Evolutionary conservation across 2,113 vertebrate species (phyloP), one percentile per base, ranked within the genome.

Genomic region (Balaeniceps rex): DNA sequence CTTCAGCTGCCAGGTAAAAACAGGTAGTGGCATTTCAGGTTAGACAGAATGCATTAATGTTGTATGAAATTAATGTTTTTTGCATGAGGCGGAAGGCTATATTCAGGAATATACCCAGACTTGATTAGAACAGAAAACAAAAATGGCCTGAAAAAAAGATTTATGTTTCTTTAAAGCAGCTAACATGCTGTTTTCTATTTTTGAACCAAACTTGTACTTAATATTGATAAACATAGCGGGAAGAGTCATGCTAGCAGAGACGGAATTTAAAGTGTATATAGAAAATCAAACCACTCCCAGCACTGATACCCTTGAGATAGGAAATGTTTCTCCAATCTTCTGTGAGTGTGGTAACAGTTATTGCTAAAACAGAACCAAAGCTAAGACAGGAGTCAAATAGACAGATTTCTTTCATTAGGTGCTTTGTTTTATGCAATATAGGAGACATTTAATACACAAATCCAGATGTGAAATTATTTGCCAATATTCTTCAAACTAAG

Each of bases 381-480:
- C 65, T 79, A 63, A 49, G 87, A 65, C 70, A 75, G 69, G 87
- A 93, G 87, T 54, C 49, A 80, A 91, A 49, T 9, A 69, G 91
- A 68, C 93, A 93, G 61, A 28, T 90, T 96, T 95, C 83, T 96
- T 95, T 93, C 91, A 94, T 95, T 77, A 85, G 65, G 58, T 94
- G 89, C 87, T 96, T 96, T 94, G 70, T 65, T 91, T 94, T 55
- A 77, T 82, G 85, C 82, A 81, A 44, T 25, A 51, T 4, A 90
- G 58, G 85, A 95, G 91, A 88, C 84, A 66, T 83, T 89, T 46
- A 65, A 90, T 66, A 29, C 89, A 95, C 55, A 87, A 93, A 95
- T 76, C 91, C 95, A 95, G 89, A 93, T 80, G 87, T 72, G 77
- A 94, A 95, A 96, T 93, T 54, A 95, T 91, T 87, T 85, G 87